These are phyloP conservation scores for Chrysochloris asiatica DNA, from an alignment of 2,113 vertebrate genomes.

Conservation along the genomic window DNA sequence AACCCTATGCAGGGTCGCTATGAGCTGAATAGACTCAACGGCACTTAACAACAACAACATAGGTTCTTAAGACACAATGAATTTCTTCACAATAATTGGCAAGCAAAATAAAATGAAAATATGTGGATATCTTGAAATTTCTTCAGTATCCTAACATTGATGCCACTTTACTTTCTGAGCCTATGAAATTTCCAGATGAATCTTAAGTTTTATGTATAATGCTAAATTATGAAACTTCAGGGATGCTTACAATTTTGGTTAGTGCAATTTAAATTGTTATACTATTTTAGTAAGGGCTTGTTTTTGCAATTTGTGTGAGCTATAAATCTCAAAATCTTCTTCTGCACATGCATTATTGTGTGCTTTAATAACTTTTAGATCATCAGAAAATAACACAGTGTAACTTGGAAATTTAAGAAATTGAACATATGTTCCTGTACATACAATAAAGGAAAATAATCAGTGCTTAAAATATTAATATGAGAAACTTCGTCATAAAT, in stretches of 20 bases:
- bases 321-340: neutral
- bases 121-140: neutral
- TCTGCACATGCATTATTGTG: neutral
- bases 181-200: neutral
- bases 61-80: neutral
- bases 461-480: neutral
- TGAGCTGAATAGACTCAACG: no score
- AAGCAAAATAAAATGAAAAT: neutral
- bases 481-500: neutral
- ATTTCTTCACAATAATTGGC: neutral
- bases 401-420: neutral
- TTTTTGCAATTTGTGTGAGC: neutral
- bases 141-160: neutral
- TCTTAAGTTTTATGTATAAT: constrained; percentile 15
- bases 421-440: neutral
- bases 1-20: no score
- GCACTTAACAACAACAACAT: no score
- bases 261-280: neutral
- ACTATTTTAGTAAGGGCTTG: neutral
- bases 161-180: neutral
- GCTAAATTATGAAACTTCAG: neutral
- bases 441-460: neutral
- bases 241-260: neutral
- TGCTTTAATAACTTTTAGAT: neutral
- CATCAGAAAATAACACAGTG: neutral